Evolutionary conservation across 2,888 invertebrate genomes (phyloP), one percentile per base, ranked within the genome.

Genomic region (Monoplex corrugatus): DNA sequence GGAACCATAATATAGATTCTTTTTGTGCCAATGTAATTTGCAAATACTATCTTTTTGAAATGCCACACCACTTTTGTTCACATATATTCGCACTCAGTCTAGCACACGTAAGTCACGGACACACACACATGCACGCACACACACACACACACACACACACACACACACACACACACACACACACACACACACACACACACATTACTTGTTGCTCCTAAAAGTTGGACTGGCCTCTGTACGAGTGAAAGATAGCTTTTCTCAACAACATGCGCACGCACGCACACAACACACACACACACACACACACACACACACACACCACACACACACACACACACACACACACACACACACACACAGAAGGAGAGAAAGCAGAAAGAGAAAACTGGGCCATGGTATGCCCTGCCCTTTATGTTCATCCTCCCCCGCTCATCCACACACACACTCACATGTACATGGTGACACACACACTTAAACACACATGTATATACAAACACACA

Each of bases 71-170:
- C n/a, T n/a, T n/a, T n/a, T n/a, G n/a, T n/a, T n/a, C n/a, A n/a
- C n/a, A n/a, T n/a, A n/a, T n/a, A 50, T 28, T 8, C 75, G 28
- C 75, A n/a, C n/a, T 16, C 75, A n/a, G 16, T 35, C 19, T 40
- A 19, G 38, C 80, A n/a, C n/a, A n/a, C n/a, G n/a, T n/a, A n/a
- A n/a, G n/a, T 16, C 80, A 43, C 80, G 38, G 35, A 80, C 80
- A 80, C 80, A 80, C 38, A 80, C 80, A 80, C 80, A 80, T 23
- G 35, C 80, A 80, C 38, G 35, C 80, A 80, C 80, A 80, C 80
- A 80, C 80, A 80, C 80, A 80, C 80, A 80, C 80, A 80, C 80
- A 80, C 80, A 80, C 80, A 80, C 80, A 80, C 80, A 80, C 80
- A 80, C 80, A 80, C 80, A 80, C 80, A 80, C 80, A 80, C 80